Conservation (phyloP, 2,113 vertebrate species). For the Trematocara variabile region DNA sequence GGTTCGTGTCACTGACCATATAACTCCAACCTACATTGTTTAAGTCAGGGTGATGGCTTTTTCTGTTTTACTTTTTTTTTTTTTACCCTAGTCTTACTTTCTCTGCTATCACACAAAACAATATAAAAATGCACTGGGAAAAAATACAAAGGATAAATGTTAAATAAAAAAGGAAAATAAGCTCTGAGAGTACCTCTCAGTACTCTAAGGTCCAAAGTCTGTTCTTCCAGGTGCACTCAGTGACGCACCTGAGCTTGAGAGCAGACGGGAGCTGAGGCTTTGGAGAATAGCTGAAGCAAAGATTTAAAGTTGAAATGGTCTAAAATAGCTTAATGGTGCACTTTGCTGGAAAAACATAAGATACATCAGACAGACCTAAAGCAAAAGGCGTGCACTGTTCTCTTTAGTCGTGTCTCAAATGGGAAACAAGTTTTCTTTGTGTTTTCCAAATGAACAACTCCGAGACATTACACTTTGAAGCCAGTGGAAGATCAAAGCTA, state of each 20-base stretch:
- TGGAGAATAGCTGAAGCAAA: not conserved
- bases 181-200: not conserved
- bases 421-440: conserved; percentile 20
- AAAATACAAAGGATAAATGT: not conserved
- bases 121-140: not conserved
- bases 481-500: conserved; percentile 41
- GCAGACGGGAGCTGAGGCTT: not conserved
- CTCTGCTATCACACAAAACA: not conserved
- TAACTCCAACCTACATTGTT: not conserved
- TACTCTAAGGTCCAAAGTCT: not conserved
- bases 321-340: not conserved
- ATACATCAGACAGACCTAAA: not conserved
- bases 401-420: not conserved
- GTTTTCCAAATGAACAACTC: conserved; percentile 31
- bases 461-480: not conserved
- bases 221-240: not conserved
- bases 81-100: not conserved
- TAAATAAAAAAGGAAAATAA: not conserved
- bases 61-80: not conserved
- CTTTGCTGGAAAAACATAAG: not conserved
- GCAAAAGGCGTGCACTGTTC: not conserved
- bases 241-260: conserved; percentile 13
- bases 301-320: not conserved
- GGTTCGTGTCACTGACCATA: not conserved
- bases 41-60: not conserved